A percentile compares a stretch with the other conserved stretches of the same genome.
Conservation (phyloP, 2,888 invertebrate species). For the Cerceris ruficornis region DNA sequence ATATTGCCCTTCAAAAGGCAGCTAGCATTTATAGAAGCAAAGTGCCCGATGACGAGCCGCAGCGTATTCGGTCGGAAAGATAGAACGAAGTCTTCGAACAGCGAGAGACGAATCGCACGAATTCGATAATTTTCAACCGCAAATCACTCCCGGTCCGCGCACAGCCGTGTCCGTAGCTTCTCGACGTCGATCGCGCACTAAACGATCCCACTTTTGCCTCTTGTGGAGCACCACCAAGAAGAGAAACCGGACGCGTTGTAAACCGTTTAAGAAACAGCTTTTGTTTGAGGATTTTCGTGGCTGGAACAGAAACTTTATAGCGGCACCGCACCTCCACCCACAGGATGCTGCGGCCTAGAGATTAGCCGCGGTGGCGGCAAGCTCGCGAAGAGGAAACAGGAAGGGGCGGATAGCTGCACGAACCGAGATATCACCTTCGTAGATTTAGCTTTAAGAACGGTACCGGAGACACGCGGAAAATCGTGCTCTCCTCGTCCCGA, state of each 20-base stretch:
- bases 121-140: no score
- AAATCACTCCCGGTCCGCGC: no score
- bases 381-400: conserved; percentile 75
- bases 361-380: conserved; percentile 62
- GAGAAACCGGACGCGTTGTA: background rate
- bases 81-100: no score
- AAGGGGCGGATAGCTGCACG: conserved; percentile 75
- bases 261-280: background rate
- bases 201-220: no score
- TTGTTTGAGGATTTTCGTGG: conserved; percentile 52
- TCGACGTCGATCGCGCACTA: no score
- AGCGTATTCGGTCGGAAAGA: conserved; percentile 77
- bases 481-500: no score
- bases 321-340: conserved; percentile 61
- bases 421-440: conserved; percentile 68
- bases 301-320: conserved; percentile 68
- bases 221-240: background rate
- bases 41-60: conserved; percentile 83
- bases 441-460: conserved; percentile 43
- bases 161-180: no score
- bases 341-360: conserved; percentile 75
- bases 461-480: conserved; percentile 3
- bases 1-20: conserved; percentile 84
- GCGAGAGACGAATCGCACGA: no score
- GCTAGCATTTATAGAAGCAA: conserved; percentile 82